Evolutionary conservation across 1,140 invertebrate genomes (phyloP).

Genomic region (Drosophila simulans): DNA sequence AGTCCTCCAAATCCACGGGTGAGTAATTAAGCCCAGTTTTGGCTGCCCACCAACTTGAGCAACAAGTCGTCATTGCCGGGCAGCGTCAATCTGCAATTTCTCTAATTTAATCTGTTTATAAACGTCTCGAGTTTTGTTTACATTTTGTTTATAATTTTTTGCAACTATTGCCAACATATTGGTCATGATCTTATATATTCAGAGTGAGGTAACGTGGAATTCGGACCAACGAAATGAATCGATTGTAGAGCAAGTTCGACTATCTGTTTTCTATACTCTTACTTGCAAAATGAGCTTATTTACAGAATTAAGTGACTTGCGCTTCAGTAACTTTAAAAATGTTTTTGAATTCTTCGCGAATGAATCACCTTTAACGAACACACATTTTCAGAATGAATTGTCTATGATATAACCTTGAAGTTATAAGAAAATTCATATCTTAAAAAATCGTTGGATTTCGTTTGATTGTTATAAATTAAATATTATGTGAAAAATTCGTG

Average conservation of each 20-base stretch:
- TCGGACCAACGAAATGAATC: neutral
- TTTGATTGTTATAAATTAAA: too few species aligned
- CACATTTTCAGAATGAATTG: too few species aligned
- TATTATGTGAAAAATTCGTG: too few species aligned
- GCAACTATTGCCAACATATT: slow-evolving; percentile 2
- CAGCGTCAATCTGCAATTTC: slow-evolving; percentile 5
- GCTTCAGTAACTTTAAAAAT: neutral
- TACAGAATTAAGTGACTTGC: neutral
- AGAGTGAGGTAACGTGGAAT: slow-evolving; percentile 9
- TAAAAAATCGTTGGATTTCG: too few species aligned
- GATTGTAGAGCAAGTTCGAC: neutral
- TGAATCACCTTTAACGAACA: neutral
- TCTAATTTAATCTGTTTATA: slow-evolving; percentile 6
- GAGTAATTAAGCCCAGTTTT: slow-evolving; percentile 13
- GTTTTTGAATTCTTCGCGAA: neutral
- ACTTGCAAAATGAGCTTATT: neutral
- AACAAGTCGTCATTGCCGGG: slow-evolving; percentile 37
- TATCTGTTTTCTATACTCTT: slow-evolving; percentile 23
- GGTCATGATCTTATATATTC: neutral
- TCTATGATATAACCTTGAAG: too few species aligned
- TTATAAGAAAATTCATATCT: too few species aligned
- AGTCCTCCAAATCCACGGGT: slow-evolving; percentile 4
- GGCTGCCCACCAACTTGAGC: slow-evolving; percentile 7
- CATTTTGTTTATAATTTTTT: slow-evolving; percentile 12
- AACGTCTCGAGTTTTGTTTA: slow-evolving; percentile 30